A percentile compares a stretch with the other conserved stretches of the same genome.
These are phyloP conservation scores for Pitangus sulphuratus DNA, from an alignment of 2,797 vertebrate species.

Conservation along the genomic window DNA sequence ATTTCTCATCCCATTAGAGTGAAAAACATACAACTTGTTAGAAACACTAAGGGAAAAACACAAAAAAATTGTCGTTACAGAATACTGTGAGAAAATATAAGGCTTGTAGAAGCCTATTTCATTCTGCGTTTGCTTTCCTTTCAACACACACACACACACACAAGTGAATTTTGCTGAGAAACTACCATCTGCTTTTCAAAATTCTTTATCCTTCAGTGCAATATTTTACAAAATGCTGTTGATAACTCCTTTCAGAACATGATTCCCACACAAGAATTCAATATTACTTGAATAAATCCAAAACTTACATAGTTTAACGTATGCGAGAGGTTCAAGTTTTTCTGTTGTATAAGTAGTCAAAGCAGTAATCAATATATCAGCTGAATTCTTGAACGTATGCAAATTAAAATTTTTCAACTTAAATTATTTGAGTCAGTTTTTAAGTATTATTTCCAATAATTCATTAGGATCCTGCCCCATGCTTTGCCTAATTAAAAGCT, in stretches of 20 bases:
- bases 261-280: not conserved
- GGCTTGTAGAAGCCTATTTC: not conserved
- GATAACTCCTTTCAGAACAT: not conserved
- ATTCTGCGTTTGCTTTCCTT: not conserved
- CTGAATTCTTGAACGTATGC: not conserved
- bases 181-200: not conserved
- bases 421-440: not conserved
- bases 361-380: not conserved
- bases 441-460: not conserved
- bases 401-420: not conserved
- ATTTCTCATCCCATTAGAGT: constrained; percentile 78
- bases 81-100: not conserved
- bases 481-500: not conserved
- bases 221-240: not conserved
- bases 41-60: not conserved
- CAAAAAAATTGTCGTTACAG: not conserved
- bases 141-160: not conserved
- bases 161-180: not conserved
- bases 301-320: not conserved
- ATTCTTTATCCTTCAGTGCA: not conserved
- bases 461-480: not conserved
- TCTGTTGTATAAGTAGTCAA: not conserved
- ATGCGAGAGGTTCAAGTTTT: not conserved
- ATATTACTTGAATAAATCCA: not conserved
- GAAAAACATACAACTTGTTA: not conserved